A percentile compares a stretch with the other conserved stretches of the same genome.
Evolutionary conservation across 2,797 vertebrate species (phyloP).

Genomic region (Sebastes diploproa): DNA sequence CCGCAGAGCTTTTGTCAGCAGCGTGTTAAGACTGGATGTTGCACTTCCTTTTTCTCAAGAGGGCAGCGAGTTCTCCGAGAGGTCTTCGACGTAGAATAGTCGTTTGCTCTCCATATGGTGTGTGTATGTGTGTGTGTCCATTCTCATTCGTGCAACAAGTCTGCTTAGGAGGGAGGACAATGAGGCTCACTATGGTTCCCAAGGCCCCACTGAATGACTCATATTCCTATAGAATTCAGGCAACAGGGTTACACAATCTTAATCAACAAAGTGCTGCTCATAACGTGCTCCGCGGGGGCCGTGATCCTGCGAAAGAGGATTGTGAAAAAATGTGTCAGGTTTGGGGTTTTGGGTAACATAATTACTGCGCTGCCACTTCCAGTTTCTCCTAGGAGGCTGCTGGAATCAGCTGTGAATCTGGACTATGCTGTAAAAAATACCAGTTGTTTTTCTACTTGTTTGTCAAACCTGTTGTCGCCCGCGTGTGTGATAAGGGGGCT

Average conservation of each 20-base stretch:
- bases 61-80: constrained; percentile 43
- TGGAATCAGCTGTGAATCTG: background rate
- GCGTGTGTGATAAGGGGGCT: constrained; percentile 28
- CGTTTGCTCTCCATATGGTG: constrained; percentile 27
- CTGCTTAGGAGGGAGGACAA: constrained; percentile 62
- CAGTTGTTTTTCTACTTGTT: constrained; percentile 12
- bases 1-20: constrained; percentile 26
- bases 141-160: constrained; percentile 42
- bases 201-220: constrained; percentile 57
- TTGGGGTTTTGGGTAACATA: constrained; percentile 28
- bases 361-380: constrained; percentile 40
- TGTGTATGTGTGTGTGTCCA: constrained; percentile 17
- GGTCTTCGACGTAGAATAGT: constrained; percentile 14
- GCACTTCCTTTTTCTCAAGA: constrained; percentile 54
- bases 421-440: background rate
- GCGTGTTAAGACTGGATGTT: constrained; percentile 50
- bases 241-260: constrained; percentile 61
- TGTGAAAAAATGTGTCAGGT: constrained; percentile 38
- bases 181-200: constrained; percentile 56
- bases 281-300: constrained; percentile 34
- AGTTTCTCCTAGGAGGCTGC: background rate
- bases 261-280: constrained; percentile 64
- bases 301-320: constrained; percentile 57
- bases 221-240: constrained; percentile 67
- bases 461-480: constrained; percentile 28